A percentile compares a stretch with the other conserved stretches of the same genome.
phyloP scores from a whole-genome alignment of 2,888 invertebrate genomes.

The Orthosia incerta region DNA sequence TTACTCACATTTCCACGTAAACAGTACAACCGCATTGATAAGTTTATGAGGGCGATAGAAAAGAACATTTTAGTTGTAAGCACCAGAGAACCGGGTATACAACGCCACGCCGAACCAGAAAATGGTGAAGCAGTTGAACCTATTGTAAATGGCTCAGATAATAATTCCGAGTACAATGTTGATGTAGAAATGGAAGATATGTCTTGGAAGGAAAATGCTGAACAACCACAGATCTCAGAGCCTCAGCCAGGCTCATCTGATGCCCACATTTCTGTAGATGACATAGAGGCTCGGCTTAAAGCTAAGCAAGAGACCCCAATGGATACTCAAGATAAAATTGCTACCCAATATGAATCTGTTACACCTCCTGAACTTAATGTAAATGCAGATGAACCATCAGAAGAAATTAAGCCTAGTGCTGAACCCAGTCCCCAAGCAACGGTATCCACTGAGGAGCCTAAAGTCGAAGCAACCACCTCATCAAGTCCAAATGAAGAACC shows the following conservation, averaged over 20 bases:
- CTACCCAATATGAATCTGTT: slow-evolving; percentile 79
- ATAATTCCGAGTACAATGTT: slow-evolving; percentile 89
- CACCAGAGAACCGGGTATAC: slow-evolving; percentile 93
- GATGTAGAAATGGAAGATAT: slow-evolving; percentile 91
- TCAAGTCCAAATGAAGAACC: slow-evolving; percentile 63
- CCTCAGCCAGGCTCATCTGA: slow-evolving; percentile 87
- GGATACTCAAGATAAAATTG: slow-evolving; percentile 78
- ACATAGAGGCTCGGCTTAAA: slow-evolving; percentile 85
- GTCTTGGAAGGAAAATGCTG: slow-evolving; percentile 87
- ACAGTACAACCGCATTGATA: slow-evolving; percentile 98
- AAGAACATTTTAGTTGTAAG: slow-evolving; percentile 98
- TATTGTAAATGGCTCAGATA: slow-evolving; percentile 91
- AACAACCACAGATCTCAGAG: slow-evolving; percentile 77
- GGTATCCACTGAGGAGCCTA: slow-evolving; percentile 65
- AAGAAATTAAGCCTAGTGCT: slow-evolving; percentile 68
- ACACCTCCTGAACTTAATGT: slow-evolving; percentile 81
- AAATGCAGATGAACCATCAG: slow-evolving; percentile 70
- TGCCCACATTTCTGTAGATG: slow-evolving; percentile 83
- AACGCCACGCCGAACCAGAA: slow-evolving; percentile 91
- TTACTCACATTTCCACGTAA: slow-evolving; percentile 97
- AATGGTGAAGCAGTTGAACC: slow-evolving; percentile 92
- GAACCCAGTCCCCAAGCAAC: slow-evolving; percentile 62
- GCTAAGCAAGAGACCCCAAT: slow-evolving; percentile 86
- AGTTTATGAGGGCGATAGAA: slow-evolving; percentile 99
- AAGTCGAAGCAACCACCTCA: slow-evolving; percentile 64